Base-by-base conservation (phyloP, 2,888 invertebrate genomes). In the Deilephila elpenor region DNA sequence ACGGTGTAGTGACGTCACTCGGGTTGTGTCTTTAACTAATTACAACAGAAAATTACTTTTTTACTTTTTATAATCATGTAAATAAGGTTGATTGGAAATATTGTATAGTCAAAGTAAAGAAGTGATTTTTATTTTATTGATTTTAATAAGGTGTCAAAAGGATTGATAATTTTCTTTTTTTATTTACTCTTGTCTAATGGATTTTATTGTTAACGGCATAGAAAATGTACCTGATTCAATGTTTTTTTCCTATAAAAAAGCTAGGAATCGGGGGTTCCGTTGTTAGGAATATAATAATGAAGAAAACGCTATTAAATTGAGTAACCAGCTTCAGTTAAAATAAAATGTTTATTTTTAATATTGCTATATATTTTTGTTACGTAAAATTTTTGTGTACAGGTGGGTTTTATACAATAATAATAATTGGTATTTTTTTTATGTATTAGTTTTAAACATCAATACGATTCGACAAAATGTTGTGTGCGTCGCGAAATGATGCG, bases 171-270 rank as follows among this genome's bases (percentile, higher is more conserved):
- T 75, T 78, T 61, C 71, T 74, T 59, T 64, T 74, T 73, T 29
- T 75, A 70, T 74, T 32, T 32, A 5, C 32, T 32, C 56, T 62
- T 29, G 71, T 73, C 73, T 71, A 73, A 25, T 85, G 83, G 77
- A 83, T 88, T 90, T 88, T 76, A 80, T 71, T 80, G 75, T 84
- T 80, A 76, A 78, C 81, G 76, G 76, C 79, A 70, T 3, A 67
- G 82, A 59, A 56, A 75, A 75, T 75, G 92, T 84, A 91, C 92
- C 89, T 85, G 88, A 85, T 92, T 93, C 81, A 86, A 87, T 90
- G 92, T 83, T 89, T 92, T 94, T 93, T 92, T 88, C 78, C 37
- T 8, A 82, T 83, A 92, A 93, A 93, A 94, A 92, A 84, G 90
- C 91, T 86, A 92, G 78, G 84, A 93, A 90, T 90, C 84, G 88